Conservation (phyloP, 2,113 vertebrate genomes). For the Barbus barbus region DNA sequence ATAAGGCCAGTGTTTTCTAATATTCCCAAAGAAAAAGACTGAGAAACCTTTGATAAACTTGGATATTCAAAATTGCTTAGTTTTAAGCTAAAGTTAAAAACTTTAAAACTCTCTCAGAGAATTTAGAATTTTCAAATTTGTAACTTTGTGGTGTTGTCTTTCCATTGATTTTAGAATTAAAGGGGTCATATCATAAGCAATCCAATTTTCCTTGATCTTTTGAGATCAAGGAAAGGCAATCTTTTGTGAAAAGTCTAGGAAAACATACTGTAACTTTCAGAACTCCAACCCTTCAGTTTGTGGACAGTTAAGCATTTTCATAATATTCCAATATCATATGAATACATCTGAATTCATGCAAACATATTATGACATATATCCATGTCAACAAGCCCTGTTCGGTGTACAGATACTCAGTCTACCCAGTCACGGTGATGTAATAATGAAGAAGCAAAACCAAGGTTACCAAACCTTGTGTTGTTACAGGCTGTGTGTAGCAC, state of each 20-base stretch:
- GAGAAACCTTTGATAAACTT: neutral
- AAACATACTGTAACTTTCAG: neutral
- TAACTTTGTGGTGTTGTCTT: neutral
- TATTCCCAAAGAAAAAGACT: neutral
- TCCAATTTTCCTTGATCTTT: neutral
- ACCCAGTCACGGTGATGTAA: neutral
- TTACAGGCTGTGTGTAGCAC: neutral
- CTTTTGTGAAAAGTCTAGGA: neutral
- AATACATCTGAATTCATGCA: neutral
- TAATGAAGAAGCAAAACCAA: neutral
- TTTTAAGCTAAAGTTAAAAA: neutral
- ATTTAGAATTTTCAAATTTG: neutral
- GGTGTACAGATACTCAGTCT: neutral
- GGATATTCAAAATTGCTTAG: neutral
- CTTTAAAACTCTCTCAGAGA: neutral
- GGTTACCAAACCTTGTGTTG: neutral
- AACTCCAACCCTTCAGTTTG: neutral
- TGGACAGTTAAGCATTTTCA: neutral
- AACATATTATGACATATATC: neutral
- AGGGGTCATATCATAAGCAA: neutral
- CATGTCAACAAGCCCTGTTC: neutral
- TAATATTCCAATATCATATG: neutral
- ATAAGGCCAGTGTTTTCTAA: neutral
- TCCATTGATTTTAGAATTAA: conserved; percentile 6
- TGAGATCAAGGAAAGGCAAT: neutral